Evolutionary conservation across 2,888 invertebrate genomes (phyloP).

Genomic region (Acleris cristana): DNA sequence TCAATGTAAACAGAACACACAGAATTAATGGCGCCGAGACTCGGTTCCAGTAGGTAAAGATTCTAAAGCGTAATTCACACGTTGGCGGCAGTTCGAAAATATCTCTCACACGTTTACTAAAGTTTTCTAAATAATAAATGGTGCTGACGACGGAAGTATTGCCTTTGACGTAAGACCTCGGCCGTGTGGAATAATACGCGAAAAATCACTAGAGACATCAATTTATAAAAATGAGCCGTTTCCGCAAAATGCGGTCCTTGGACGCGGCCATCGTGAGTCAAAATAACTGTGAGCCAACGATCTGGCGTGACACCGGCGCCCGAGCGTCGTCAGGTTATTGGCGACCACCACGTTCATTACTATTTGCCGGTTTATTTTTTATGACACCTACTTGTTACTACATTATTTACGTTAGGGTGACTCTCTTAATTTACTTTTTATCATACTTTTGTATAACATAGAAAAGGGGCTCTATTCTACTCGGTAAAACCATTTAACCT

Average conservation of each 20-base stretch:
- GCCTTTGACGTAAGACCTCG: constrained; percentile 61
- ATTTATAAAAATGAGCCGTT: constrained; percentile 57
- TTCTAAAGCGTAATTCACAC: constrained; percentile 64
- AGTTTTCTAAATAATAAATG: constrained; percentile 75
- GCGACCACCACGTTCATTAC: background rate
- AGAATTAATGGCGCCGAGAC: constrained; percentile 67
- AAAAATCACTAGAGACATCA: constrained; percentile 60
- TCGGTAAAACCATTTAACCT: too few species aligned
- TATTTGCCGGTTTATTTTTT: background rate
- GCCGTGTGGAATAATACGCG: constrained; percentile 53
- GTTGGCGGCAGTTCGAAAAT: constrained; percentile 67
- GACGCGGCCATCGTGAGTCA: constrained; percentile 52
- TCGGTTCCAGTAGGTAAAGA: constrained; percentile 46
- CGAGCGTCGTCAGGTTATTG: constrained; percentile 22
- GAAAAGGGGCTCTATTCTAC: too few species aligned
- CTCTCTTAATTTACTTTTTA: background rate
- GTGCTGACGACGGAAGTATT: constrained; percentile 64
- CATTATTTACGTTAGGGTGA: background rate
- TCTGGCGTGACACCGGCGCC: constrained; percentile 31
- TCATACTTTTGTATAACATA: too few species aligned
- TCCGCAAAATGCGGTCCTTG: constrained; percentile 56
- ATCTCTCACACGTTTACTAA: constrained; percentile 60
- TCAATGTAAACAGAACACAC: constrained; percentile 64
- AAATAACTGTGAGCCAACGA: constrained; percentile 60
- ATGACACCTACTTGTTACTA: background rate